These are phyloP conservation scores for Drosophila eugracilis DNA, from an alignment of 1,140 invertebrate genomes.

Conservation along the genomic window DNA sequence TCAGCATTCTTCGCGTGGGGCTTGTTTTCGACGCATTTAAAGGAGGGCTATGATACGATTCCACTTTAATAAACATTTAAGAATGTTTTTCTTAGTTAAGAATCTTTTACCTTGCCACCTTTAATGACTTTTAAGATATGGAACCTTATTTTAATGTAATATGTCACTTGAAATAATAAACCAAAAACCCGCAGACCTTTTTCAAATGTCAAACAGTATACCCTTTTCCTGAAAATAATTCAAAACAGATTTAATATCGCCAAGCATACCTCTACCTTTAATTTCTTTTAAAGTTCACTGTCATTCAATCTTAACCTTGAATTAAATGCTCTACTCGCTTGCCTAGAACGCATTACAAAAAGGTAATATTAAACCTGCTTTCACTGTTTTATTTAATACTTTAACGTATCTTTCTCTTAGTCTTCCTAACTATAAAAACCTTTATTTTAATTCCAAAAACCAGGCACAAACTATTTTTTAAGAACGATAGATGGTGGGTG, in stretches of 20 bases:
- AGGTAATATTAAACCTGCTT: too few species aligned
- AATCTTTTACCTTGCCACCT: too few species aligned
- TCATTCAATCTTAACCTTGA: too few species aligned
- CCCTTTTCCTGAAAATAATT: neutral
- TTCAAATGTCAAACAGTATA: neutral
- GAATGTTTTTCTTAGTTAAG: neutral
- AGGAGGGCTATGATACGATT: neutral
- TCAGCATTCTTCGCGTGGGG: neutral
- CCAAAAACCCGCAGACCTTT: neutral
- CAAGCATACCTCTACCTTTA: too few species aligned
- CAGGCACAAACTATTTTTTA: neutral
- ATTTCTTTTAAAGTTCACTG: too few species aligned
- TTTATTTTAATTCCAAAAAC: neutral
- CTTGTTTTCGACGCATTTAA: neutral
- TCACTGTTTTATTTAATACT: too few species aligned
- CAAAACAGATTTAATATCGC: neutral
- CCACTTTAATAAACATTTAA: neutral
- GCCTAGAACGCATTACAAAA: too few species aligned
- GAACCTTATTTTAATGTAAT: too few species aligned
- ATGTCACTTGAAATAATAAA: neutral
- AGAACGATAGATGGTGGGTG: neutral
- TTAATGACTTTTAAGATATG: too few species aligned
- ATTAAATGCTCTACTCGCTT: too few species aligned
- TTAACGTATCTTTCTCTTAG: too few species aligned
- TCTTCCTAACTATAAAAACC: neutral